A percentile compares a stretch with the other conserved stretches of the same genome.
These are phyloP conservation scores for Xiphorhynchus erythropygius DNA, from an alignment of 2,797 vertebrate genomes.

Conservation along the genomic window DNA sequence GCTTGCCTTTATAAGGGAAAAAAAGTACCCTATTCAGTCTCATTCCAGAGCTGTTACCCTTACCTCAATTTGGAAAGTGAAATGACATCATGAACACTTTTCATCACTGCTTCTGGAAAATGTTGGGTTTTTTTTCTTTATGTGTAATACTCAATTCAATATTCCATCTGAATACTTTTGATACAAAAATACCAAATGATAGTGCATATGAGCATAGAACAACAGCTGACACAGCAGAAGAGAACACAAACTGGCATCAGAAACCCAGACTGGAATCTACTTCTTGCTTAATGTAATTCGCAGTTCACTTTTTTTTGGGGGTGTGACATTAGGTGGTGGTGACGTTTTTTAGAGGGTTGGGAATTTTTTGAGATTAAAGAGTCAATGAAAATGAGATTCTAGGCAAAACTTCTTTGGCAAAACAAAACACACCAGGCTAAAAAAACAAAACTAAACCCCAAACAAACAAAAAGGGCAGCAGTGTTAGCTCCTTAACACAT, in stretches of 20 bases:
- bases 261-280: neutral
- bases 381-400: neutral
- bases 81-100: neutral
- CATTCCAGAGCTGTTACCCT: neutral
- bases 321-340: fast-evolving
- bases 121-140: neutral
- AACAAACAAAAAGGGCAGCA: neutral
- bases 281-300: neutral
- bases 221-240: neutral
- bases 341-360: fast-evolving
- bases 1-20: neutral
- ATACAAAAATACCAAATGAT: neutral
- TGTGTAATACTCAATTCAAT: neutral
- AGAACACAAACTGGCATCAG: neutral
- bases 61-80: neutral
- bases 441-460: neutral
- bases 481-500: neutral
- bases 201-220: neutral
- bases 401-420: neutral
- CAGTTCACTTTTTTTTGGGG: neutral
- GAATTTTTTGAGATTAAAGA: neutral
- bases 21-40: neutral
- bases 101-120: neutral
- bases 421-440: neutral
- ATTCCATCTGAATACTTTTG: neutral